Base-by-base conservation (phyloP, 64 coral and sea anemone genomes). In the Porites australiensis region DNA sequence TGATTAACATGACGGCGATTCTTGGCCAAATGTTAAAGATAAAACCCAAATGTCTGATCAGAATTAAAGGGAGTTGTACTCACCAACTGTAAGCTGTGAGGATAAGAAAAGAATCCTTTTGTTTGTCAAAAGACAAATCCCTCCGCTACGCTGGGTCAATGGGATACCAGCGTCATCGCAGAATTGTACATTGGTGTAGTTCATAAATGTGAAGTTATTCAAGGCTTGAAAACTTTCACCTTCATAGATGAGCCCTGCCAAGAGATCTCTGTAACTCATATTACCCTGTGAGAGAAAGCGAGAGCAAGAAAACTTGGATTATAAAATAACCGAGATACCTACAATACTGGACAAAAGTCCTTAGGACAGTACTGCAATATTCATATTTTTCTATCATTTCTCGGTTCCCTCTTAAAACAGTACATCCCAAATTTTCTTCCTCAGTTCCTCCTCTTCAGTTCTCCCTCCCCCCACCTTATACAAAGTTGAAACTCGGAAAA, bases 81-180 rank as follows among this genome's bases (percentile, higher is more conserved):
- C 75, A 96, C 94, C 61, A 7, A 77, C 61, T 67, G 72, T 87
- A 45, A 88, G 77, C 72, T 96, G 95, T 23, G 95, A 93, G 18
- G 95, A 93, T 79, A 96, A 62, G n/a, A 96, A 77, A 10, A 96
- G 87, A 72, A 96, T 55, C 59, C 95, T 93, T 45, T 92, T 92
- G 62, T 96, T 86, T 22, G 95, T 96, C 87, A 93, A 50, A 72
- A 96, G 86, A 23, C 90, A 92, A 21, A 96, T 89, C 7, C 95
- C 95, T 58, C 95, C 91, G 20, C 75, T 79, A 14, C 91, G 82
- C 51, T 82, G 64, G 12, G 48, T 59, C 1, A 52, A 2, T 21
- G 37, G n/a, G 0, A 2, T 1, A 21, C 75, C 83, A 65, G 6
- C 60, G 75, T 96, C 91, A 66, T 94, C 95, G 82, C 64, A 75